These are phyloP conservation scores for Dioctria rufipes DNA, from an alignment of 2,888 invertebrate species.

Conservation along the genomic window DNA sequence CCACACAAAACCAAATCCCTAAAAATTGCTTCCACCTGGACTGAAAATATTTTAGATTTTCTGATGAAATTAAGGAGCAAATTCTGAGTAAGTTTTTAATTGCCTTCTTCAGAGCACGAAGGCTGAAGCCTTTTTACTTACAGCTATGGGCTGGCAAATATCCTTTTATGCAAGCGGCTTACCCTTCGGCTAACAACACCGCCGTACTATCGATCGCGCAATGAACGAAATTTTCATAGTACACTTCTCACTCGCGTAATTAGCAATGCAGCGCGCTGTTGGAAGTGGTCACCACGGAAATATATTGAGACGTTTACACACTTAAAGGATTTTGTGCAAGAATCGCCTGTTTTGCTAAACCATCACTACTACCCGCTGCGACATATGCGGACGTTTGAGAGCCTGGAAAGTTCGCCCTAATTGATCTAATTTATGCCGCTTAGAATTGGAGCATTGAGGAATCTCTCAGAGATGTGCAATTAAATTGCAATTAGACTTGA, in stretches of 20 bases:
- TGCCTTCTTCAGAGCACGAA: neutral
- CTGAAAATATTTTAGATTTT: neutral
- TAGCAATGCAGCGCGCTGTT: neutral
- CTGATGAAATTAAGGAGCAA: neutral
- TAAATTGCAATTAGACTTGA: slow-evolving; percentile 55
- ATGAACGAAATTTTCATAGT: slow-evolving; percentile 16
- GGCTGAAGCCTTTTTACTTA: neutral
- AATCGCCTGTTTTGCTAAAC: neutral
- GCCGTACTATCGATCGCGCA: neutral
- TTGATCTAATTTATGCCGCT: neutral
- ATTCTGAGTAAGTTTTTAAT: neutral
- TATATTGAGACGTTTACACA: slow-evolving; percentile 11
- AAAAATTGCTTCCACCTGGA: too few relatives aligned
- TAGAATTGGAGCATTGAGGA: neutral
- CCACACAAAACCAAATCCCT: too few relatives aligned
- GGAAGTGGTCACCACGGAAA: neutral
- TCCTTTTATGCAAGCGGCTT: neutral
- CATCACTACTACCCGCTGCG: too few relatives aligned
- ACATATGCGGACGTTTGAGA: too few relatives aligned
- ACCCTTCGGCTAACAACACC: neutral
- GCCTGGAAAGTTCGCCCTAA: neutral
- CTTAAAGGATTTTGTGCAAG: neutral
- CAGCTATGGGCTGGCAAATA: neutral
- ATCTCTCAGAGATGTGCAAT: slow-evolving; percentile 38
- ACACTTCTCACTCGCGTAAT: neutral